Base-by-base conservation (phyloP, 2,888 invertebrate species). In the Papilio protenor region DNA sequence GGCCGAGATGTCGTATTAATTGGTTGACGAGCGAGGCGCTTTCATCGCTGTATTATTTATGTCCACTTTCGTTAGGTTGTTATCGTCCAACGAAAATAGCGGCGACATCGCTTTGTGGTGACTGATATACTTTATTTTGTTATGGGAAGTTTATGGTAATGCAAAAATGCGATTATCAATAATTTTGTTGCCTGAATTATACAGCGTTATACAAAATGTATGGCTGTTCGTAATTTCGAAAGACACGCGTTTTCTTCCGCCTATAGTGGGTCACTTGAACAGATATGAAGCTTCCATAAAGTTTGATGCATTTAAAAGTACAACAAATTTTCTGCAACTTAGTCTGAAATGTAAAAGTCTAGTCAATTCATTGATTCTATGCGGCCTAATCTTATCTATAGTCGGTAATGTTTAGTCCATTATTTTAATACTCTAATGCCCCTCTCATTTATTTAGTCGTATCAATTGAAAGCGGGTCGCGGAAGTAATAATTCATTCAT, bases 401-500 rank as follows among this genome's bases (percentile, higher is more conserved):
- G 27, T n/a, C 59, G 45, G 70, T 18, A 64, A n/a, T 69, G 40
- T 23, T 74, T 23, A 61, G 52, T 23, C 77, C 49, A 69, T 61
- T 77, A 78, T 69, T 79, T 75, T 73, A 81, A 80, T 76, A 73
- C 70, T 69, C 16, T 59, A 76, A 76, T 73, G 66, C 59, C 77
- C 79, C 75, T 78, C 79, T 80, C 76, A 75, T 80, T 77, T 79
- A 77, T 81, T 80, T 77, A 21, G 69, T 77, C 75, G 75, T 79
- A 80, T 80, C 81, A 79, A 80, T 81, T 79, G 78, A 61, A 77
- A 79, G 74, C 82, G 74, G 70, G 81, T 81, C 80, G 81, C 83
- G 85, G 85, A 87, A 87, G 84, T 82, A 81, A 86, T 87, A 87
- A 85, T 82, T 89, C 87, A 89, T 85, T 86, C 84, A 83, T 86